Evolutionary conservation across 2,888 invertebrate genomes (phyloP), one percentile per base, ranked within the genome.

Genomic region (Dynastes grantii): DNA sequence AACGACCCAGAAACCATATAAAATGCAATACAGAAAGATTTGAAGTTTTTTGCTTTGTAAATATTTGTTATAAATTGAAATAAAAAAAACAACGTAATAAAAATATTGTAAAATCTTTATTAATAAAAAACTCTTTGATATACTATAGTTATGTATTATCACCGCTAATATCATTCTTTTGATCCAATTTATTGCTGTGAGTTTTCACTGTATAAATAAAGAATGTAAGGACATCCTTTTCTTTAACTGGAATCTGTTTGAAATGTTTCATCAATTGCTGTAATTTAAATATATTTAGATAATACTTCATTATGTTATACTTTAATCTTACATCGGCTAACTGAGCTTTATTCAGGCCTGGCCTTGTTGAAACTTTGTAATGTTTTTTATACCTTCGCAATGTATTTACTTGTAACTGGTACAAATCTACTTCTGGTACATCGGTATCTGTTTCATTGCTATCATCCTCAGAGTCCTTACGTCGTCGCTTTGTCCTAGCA

Each of bases 201-300:
- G 96, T 96, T 90, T 98, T 98, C 2, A 98, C 97, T 91, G 96
- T 97, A 88, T 98, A 98, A 85, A 98, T 97, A 88, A 98, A 98
- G 87, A 95, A 97, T 70, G 98, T 96, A 81, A 98, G 91, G 68
- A 96, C 95, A 89, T 98, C 98, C 88, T 98, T 98, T 88, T 98
- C 98, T 85, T 95, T 94, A 13, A 98, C 96, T 58, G 96, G 97
- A 88, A 98, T 95, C 79, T 97, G 95, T 89, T 96, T 96, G 90
- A 98, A 98, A 90, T 98, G 98, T 88, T 97, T 96, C 91, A 96
- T 95, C 76, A 98, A 92, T 76, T 95, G 94, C 98, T 98, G 92
- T 37, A 93, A 93, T 79, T 73, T 22, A 77, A 27, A 64, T 64
- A 37, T 27, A n/a, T 27, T 64, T 64, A 70, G 37, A n/a, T 58